Evolutionary conservation across 2,888 invertebrate species (phyloP).

Genomic region (Reticulitermes lucifugus): DNA sequence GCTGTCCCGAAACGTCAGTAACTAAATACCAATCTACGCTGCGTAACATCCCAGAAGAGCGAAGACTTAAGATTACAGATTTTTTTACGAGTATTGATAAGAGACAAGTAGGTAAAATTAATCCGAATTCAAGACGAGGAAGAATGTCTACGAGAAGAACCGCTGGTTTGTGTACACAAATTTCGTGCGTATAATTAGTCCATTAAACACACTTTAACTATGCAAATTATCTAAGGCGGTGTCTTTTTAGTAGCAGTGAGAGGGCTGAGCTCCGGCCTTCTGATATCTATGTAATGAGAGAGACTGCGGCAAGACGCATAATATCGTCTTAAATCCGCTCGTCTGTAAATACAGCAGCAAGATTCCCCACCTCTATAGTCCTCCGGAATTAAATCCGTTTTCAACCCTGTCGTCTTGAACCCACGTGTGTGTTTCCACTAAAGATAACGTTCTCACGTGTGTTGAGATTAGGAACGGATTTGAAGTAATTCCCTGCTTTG

Average conservation of each 20-base stretch:
- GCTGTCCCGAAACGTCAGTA: too few relatives aligned
- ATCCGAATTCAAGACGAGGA: not conserved
- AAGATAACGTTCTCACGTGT: not conserved
- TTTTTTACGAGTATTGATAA: not conserved
- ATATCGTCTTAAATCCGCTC: slow-evolving; percentile 8
- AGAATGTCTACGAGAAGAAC: not conserved
- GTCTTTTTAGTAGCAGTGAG: not conserved
- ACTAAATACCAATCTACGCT: too few relatives aligned
- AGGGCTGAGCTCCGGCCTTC: not conserved
- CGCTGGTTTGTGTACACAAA: not conserved
- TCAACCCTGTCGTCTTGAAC: not conserved
- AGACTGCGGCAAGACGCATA: not conserved
- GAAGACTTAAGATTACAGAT: too few relatives aligned
- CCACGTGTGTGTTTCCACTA: not conserved
- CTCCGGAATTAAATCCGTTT: slow-evolving; percentile 12
- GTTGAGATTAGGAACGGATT: not conserved
- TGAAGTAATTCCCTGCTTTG: too few relatives aligned
- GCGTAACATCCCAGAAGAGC: too few relatives aligned
- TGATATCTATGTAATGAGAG: slow-evolving; percentile 27
- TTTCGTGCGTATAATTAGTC: not conserved
- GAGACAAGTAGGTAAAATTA: not conserved
- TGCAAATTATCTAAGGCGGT: slow-evolving; percentile 7
- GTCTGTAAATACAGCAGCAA: not conserved
- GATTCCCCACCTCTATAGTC: not conserved
- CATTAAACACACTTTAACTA: slow-evolving; percentile 39